Conservation (phyloP, 2,113 vertebrate genomes). For the Ariopsis seemanni region DNA sequence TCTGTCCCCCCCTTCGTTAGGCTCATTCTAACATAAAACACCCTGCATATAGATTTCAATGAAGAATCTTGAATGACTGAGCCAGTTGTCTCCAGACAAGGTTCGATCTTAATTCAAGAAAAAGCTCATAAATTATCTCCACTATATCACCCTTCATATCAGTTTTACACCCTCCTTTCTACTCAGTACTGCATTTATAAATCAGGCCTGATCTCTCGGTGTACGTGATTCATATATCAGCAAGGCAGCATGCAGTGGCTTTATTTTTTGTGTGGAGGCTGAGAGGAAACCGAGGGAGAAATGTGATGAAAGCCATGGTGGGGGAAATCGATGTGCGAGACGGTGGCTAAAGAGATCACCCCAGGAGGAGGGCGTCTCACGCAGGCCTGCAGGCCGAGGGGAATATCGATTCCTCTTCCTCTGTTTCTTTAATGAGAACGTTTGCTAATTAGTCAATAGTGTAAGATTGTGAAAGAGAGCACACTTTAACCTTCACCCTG, state of each 20-base stretch:
- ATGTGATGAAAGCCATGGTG: conserved; percentile 49
- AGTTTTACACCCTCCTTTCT: not conserved
- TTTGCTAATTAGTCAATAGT: conserved; percentile 42
- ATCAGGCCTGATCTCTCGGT: not conserved
- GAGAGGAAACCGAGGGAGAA: conserved; percentile 44
- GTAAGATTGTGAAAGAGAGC: not conserved
- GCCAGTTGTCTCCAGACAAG: not conserved
- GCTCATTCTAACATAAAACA: not conserved
- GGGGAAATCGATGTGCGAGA: conserved; percentile 41
- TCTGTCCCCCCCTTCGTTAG: not conserved
- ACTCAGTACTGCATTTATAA: not conserved
- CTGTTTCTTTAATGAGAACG: conserved; percentile 44
- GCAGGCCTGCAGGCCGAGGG: conserved; percentile 21
- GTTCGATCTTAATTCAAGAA: conserved; percentile 2
- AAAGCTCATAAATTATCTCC: not conserved
- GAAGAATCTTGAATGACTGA: not conserved
- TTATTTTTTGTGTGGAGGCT: conserved; percentile 29
- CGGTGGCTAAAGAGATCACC: conserved; percentile 47
- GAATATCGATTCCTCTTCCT: conserved; percentile 38
- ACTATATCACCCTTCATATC: not conserved
- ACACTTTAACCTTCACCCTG: conserved; percentile 13
- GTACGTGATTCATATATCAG: conserved; percentile 19
- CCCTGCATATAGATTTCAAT: conserved; percentile 1
- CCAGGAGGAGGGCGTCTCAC: conserved; percentile 30
- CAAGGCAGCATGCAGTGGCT: conserved; percentile 13